Percentiles rank a stretch among this genome's conserved stretches.
phyloP scores from a whole-genome alignment of 1,140 invertebrate genomes.

The Drosophila willistoni region DNA sequence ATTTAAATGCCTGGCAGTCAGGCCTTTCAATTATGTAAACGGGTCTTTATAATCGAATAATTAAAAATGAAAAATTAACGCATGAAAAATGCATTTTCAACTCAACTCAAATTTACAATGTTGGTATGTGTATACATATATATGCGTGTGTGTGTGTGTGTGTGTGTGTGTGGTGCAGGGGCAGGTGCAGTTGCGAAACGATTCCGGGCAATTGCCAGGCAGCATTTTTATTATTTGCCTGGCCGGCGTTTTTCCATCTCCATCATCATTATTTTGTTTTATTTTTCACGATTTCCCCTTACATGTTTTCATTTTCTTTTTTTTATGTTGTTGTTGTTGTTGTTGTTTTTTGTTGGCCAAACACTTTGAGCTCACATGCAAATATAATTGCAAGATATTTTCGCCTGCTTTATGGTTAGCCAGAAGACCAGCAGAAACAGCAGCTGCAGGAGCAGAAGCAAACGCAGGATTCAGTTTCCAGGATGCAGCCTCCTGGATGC shows the following conservation, averaged over 20 bases:
- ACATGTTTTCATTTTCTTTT: neutral
- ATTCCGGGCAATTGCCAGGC: constrained; percentile 26
- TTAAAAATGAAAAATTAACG: constrained; percentile 81
- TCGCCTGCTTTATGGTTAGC: constrained; percentile 66
- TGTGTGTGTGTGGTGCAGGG: neutral
- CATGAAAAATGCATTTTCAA: constrained; percentile 74
- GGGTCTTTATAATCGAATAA: constrained; percentile 79
- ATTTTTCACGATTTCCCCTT: constrained; percentile 23
- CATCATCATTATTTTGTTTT: constrained; percentile 28
- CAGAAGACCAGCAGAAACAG: constrained; percentile 1
- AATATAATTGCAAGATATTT: constrained; percentile 79
- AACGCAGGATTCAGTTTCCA: neutral
- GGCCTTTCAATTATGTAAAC: constrained; percentile 71
- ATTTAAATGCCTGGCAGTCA: constrained; percentile 27
- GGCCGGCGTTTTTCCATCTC: constrained; percentile 27
- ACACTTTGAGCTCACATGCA: constrained; percentile 73
- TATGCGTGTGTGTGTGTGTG: neutral
- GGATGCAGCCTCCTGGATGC: neutral
- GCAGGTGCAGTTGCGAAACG: constrained; percentile 27
- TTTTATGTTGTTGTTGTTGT: neutral
- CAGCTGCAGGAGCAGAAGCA: neutral
- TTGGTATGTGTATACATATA: neutral
- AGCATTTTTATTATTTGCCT: constrained; percentile 45
- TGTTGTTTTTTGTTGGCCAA: constrained; percentile 30
- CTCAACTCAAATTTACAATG: constrained; percentile 64